Evolutionary conservation across 2,888 invertebrate genomes (phyloP).

Genomic region (Drosophila subsilvestris): DNA sequence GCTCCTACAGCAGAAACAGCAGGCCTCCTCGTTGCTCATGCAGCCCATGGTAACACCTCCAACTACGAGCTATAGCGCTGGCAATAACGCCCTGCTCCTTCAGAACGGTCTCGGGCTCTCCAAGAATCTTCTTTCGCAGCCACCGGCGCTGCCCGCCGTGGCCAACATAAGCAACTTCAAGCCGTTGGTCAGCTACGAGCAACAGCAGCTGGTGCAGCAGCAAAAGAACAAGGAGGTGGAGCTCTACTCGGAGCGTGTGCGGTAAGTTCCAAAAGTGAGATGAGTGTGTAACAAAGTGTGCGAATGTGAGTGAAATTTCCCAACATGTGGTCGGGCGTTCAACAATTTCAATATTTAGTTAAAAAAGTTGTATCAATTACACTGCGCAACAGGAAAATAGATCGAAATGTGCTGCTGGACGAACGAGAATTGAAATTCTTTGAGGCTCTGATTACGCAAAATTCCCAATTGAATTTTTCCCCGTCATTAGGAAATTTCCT

Average conservation of each 20-base stretch:
- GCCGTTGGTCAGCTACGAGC: constrained; percentile 76
- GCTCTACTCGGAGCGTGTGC: constrained; percentile 90
- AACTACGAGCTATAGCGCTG: constrained; percentile 33
- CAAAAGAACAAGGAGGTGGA: constrained; percentile 91
- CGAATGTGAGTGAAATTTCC: constrained; percentile 52
- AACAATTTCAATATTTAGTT: constrained; percentile 45
- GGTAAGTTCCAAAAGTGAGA: constrained; percentile 86
- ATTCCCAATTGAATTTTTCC: not conserved
- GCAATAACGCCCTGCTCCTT: constrained; percentile 48
- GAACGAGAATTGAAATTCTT: constrained; percentile 2
- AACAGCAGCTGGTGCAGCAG: constrained; percentile 81
- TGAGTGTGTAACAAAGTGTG: not conserved
- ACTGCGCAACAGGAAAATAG: constrained; percentile 18
- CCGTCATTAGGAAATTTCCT: not conserved
- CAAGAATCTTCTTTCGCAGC: constrained; percentile 57
- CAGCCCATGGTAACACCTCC: constrained; percentile 32
- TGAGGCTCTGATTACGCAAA: not conserved
- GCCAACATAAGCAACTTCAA: constrained; percentile 74
- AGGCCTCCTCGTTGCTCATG: constrained; percentile 46
- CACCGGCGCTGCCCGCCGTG: constrained; percentile 55
- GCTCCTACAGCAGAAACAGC: constrained; percentile 58
- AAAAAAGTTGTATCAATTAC: constrained; percentile 41
- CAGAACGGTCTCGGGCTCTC: constrained; percentile 64
- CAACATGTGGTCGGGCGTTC: constrained; percentile 55
- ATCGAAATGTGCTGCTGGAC: not conserved